Evolutionary conservation across 2,888 invertebrate species (phyloP), one percentile per base, ranked within the genome.

Genomic region (Scelioninae gen. 2): DNA sequence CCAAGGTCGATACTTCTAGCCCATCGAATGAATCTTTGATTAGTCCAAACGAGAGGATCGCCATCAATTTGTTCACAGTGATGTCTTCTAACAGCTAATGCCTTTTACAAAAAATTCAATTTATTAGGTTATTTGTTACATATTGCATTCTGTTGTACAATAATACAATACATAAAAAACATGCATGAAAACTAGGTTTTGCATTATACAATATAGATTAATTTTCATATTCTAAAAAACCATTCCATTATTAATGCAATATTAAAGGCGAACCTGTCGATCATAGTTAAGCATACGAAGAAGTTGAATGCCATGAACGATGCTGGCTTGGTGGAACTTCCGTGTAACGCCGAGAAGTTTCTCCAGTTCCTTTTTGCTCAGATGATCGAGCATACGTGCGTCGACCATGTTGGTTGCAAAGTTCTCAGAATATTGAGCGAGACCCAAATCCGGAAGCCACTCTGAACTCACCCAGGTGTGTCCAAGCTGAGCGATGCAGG

Each of bases 21-120:
- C 97, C 97, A 97, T 83, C 95, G 92, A 81, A 96, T 93, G 86
- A 97, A 95, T 83, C 96, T 91, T 85, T 95, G 94, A 88, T 96
- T 97, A 80, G 96, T 96, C 97, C 97, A 97, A 57, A 97, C 96
- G 79, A 97, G 89, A 52, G 96, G 96, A 88, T 97, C 97, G 3
- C 93, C 93, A 84, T 96, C 94, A 69, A 93, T 91, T 79, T 92
- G 92, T 85, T 96, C 96, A 84, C 95, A 94, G 84, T 95, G 94
- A 83, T 94, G 92, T 78, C 96, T 90, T 78, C 96, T 89, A 80
- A 96, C 93, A 35, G 94, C 94, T 78, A 97, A 87, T 48, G 95
- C 93, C 94, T 95, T 80, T 61, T 85, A 39, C 4, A 41, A 35
- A 60, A 31, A 41, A 39, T 13, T n/a, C 4, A 25, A 28, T 39